Percentiles rank a stretch among this genome's conserved stretches.
Evolutionary conservation across 1,140 invertebrate species (phyloP).

Genomic region (Nomia melanderi): DNA sequence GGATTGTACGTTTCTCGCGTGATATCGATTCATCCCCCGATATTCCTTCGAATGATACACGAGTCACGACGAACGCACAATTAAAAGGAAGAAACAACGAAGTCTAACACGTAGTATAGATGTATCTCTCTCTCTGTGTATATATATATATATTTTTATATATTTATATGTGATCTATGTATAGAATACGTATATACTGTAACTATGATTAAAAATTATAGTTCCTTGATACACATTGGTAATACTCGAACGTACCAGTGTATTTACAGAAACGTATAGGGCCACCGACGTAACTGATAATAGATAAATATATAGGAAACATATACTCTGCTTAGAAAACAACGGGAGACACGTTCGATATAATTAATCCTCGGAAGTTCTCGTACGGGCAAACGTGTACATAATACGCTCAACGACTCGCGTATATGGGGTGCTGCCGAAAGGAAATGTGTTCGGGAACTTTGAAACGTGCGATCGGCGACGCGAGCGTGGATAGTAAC

Average conservation of each 20-base stretch:
- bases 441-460: not conserved
- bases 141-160: too few relatives aligned
- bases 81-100: not conserved
- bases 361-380: slow-evolving; percentile 7
- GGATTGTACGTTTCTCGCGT: not conserved
- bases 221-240: slow-evolving; percentile 2
- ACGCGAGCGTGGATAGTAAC: not conserved
- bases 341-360: slow-evolving; percentile 18
- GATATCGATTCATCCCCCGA: not conserved
- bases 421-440: slow-evolving; percentile 14
- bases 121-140: too few relatives aligned
- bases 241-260: not conserved
- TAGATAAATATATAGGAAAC: slow-evolving; percentile 27
- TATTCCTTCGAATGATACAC: not conserved
- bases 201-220: not conserved
- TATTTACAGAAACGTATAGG: slow-evolving; percentile 40
- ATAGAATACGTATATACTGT: not conserved
- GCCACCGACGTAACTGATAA: not conserved
- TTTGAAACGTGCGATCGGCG: not conserved
- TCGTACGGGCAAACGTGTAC: slow-evolving; percentile 18
- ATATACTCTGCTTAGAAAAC: slow-evolving; percentile 5
- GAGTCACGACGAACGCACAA: not conserved
- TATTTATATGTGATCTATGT: too few relatives aligned
- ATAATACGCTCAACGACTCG: slow-evolving; percentile 5
- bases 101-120: not conserved